phyloP scores from a whole-genome alignment of 2,888 invertebrate genomes.

The Drosophila prostipennis region DNA sequence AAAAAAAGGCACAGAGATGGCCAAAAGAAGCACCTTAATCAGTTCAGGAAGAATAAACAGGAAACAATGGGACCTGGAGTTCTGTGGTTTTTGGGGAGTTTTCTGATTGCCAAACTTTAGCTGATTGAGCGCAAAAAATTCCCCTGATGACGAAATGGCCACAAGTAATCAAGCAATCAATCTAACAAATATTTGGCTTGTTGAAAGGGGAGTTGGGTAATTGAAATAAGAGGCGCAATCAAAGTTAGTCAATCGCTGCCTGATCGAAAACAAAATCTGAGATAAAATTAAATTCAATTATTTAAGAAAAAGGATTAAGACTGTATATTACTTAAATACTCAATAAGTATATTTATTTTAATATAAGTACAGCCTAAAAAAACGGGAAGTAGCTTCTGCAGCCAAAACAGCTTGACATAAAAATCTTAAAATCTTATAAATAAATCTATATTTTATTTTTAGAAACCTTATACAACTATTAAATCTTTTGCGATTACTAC shows the following conservation, averaged over 20 bases:
- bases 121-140: constrained; percentile 61
- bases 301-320: too few species aligned
- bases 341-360: too few species aligned
- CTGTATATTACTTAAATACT: too few species aligned
- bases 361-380: too few species aligned
- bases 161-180: constrained; percentile 40
- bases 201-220: constrained; percentile 8
- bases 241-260: constrained; percentile 1
- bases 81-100: constrained; percentile 13
- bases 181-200: constrained; percentile 32
- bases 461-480: too few species aligned
- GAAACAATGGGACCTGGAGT: constrained; percentile 8
- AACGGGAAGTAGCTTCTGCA: too few species aligned
- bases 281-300: background rate
- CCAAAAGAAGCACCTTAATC: constrained; percentile 65
- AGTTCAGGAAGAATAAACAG: constrained; percentile 35
- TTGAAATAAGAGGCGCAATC: constrained; percentile 8
- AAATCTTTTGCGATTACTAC: too few species aligned
- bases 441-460: too few species aligned
- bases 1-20: constrained; percentile 18
- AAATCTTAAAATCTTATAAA: too few species aligned
- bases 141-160: constrained; percentile 23
- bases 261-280: background rate
- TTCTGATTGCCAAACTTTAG: constrained; percentile 63
- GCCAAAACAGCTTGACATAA: too few species aligned